Conservation (phyloP, 53 echinoderm and acorn worm species). For the Zoroaster sp. region DNA sequence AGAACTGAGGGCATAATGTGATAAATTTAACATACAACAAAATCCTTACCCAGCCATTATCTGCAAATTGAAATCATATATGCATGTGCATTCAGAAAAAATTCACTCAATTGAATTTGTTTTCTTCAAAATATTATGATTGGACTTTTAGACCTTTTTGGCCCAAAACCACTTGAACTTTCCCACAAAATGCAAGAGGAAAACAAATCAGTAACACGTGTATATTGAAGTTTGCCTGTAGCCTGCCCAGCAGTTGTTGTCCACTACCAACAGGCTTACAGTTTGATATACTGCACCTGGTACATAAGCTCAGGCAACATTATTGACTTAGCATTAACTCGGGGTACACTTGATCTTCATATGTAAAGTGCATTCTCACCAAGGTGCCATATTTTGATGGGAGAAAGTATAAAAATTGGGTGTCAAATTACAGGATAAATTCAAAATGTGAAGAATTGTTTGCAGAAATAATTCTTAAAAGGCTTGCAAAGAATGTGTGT, state of each 20-base stretch:
- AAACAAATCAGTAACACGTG: conserved; percentile 52
- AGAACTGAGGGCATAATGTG: no score
- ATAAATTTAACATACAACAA: no score
- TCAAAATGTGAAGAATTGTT: background rate
- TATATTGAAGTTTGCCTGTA: conserved; percentile 25
- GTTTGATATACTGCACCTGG: conserved; percentile 29
- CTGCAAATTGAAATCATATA: no score
- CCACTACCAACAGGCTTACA: background rate
- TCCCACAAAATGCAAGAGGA: conserved; percentile 18
- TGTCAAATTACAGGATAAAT: background rate
- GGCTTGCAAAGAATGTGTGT: no score
- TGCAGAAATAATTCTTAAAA: background rate
- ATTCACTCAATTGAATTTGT: no score
- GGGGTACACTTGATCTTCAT: background rate
- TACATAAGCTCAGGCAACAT: background rate
- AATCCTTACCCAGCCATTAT: no score
- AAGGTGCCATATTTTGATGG: conserved; percentile 18
- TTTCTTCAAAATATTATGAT: background rate
- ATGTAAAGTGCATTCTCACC: conserved; percentile 9
- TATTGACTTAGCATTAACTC: conserved; percentile 32
- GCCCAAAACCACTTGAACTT: conserved; percentile 24
- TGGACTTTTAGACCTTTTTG: background rate
- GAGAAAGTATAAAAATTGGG: background rate
- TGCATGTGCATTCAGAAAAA: no score
- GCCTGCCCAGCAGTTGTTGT: conserved; percentile 27